Conservation (phyloP, 2,888 invertebrate species). For the Entomobrya proxima region DNA sequence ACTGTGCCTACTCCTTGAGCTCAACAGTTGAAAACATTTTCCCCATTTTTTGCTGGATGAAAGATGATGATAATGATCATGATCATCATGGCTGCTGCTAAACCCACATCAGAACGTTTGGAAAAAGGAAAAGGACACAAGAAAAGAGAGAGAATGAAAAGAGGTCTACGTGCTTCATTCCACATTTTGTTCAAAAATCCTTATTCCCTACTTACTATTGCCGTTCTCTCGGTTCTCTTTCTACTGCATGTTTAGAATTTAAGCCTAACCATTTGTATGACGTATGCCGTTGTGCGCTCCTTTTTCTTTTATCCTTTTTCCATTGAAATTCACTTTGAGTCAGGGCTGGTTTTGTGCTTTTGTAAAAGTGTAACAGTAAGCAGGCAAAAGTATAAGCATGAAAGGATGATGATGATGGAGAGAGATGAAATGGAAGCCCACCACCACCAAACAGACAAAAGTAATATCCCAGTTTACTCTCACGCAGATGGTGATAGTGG, state of each 20-base stretch:
- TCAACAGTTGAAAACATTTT: conserved; percentile 39
- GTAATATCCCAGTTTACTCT: conserved; percentile 4
- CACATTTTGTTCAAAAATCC: neutral
- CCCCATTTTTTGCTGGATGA: conserved; percentile 38
- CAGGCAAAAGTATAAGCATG: neutral
- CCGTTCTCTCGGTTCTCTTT: neutral
- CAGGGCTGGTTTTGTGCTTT: neutral
- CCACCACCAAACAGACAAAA: too few species aligned
- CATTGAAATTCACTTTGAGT: conserved; percentile 11
- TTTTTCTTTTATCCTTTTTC: neutral
- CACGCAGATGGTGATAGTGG: conserved; percentile 38
- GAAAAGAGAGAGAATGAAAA: neutral
- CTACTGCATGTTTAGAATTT: neutral
- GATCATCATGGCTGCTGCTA: neutral
- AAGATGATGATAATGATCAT: conserved; percentile 16
- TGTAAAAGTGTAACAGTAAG: conserved; percentile 3
- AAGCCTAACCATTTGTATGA: neutral
- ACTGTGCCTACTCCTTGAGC: neutral
- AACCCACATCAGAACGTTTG: neutral
- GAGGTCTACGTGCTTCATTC: conserved; percentile 7
- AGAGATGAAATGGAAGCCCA: neutral
- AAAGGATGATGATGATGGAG: neutral
- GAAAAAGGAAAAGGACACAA: conserved; percentile 26
- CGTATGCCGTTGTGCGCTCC: neutral
- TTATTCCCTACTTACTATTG: too few species aligned